phyloP scores from a whole-genome alignment of 2,797 vertebrate genomes.

The Characodon lateralis region DNA sequence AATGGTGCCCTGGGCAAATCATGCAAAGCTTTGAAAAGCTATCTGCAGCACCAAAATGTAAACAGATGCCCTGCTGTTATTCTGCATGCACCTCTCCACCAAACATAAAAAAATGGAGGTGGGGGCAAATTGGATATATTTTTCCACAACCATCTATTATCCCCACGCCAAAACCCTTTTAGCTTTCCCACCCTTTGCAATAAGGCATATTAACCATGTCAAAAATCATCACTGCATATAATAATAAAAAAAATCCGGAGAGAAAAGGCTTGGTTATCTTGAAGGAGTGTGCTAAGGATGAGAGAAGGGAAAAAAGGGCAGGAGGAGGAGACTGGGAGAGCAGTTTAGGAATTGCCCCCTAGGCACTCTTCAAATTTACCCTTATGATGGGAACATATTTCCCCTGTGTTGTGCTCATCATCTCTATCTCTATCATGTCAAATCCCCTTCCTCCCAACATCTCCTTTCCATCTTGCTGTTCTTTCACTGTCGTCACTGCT shows the following conservation, averaged over 20 bases:
- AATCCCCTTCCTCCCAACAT: conserved; percentile 11
- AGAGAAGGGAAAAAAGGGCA: conserved; percentile 57
- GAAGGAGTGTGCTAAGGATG: conserved; percentile 19
- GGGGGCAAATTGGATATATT: not conserved
- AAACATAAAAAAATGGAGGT: not conserved
- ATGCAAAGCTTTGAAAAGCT: no score
- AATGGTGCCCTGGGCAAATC: not conserved
- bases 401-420: conserved; percentile 65
- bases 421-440: conserved; percentile 18
- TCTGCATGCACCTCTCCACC: no score
- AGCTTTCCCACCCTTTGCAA: not conserved
- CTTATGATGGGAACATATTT: conserved; percentile 72
- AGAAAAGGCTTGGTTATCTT: conserved; percentile 13
- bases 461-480: conserved; percentile 13
- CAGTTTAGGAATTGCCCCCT: conserved; percentile 57
- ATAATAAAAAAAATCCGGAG: not conserved
- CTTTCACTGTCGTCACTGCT: not conserved
- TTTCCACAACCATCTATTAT: not conserved
- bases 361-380: conserved; percentile 68
- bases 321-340: conserved; percentile 44
- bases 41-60: not conserved
- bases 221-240: not conserved
- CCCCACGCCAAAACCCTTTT: not conserved
- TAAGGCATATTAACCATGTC: not conserved
- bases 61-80: not conserved